Base-by-base conservation (phyloP, 2,888 invertebrate species). In the Stenichneumon culpator region DNA sequence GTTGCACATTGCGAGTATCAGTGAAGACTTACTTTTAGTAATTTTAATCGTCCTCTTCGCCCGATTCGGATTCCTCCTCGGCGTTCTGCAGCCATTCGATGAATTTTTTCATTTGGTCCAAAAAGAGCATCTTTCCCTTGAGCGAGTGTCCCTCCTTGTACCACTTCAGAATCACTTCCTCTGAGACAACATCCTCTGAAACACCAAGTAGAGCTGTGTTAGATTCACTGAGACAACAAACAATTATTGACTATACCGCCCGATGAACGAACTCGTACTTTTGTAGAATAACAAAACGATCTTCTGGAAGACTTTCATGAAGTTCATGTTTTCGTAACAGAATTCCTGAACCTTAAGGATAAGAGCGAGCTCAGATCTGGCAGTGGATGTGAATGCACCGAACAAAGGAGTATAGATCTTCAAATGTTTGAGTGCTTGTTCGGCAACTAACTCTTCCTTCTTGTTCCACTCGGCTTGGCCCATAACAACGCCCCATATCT, bases 271-370 rank as follows among this genome's bases (percentile, higher is more conserved):
- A 47, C 16, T 47, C 95, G 94, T 94, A 97, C 97, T 98, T 96
- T 98, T 99, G 95, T 99, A 99, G 95, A 99, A 97, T 93, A 99
- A 96, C 94, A 99, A 96, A 92, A 99, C 97, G 92, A 99, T 98
- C 95, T 99, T 99, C 94, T 98, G 98, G 96, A 99, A 99, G 94
- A 98, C 98, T 94, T 98, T 98, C 98, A 99, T 98, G 95, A 99
- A 99, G 94, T 97, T 98, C 99, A 99, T 99, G 95, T 99, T 99
- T 94, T 99, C 99, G 94, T 99, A 99, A 95, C 99, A 99, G 95
- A 97, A 99, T 94, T 99, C 99, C 95, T 99, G 99, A 90, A 99
- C 97, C 95, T 98, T 98, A 89, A 97, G 95, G 92, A 99, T 96
- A 89, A 99, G 96, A 84, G 97, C 97, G 91, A 98, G 95, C 95